A percentile compares a stretch with the other conserved stretches of the same genome.
Conservation (phyloP, 1,140 invertebrate genomes). For the Cherax destructor region DNA sequence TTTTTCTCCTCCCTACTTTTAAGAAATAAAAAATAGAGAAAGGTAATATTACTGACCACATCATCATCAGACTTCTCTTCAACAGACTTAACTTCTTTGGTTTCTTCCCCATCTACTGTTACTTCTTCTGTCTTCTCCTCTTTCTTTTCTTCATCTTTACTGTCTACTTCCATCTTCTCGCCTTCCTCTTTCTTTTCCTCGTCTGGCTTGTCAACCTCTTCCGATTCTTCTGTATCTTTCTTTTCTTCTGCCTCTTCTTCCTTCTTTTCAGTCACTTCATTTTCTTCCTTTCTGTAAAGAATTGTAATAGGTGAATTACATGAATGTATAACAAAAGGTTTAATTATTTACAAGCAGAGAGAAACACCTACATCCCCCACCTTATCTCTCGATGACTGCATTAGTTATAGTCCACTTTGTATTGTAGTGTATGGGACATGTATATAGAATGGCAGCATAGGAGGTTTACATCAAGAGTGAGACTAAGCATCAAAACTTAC, state of each 20-base stretch:
- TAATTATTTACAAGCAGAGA: too few species aligned
- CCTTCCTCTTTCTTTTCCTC: conserved; percentile 61
- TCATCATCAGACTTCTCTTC: conserved; percentile 73
- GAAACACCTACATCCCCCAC: too few species aligned
- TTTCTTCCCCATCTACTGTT: conserved; percentile 74
- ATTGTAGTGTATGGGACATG: too few species aligned
- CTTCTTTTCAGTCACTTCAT: conserved; percentile 72
- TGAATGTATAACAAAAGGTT: too few species aligned
- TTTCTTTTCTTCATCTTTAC: conserved; percentile 55
- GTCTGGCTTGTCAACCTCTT: conserved; percentile 73
- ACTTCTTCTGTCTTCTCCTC: conserved; percentile 71
- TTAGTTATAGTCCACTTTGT: too few species aligned
- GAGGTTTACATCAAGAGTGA: too few species aligned
- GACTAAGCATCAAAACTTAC: conserved; percentile 1
- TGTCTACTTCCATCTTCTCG: conserved; percentile 41
- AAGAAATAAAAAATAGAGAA: too few species aligned
- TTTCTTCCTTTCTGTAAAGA: conserved; percentile 71
- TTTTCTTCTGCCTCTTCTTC: conserved; percentile 1
- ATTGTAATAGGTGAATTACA: neutral
- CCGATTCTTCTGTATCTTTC: conserved; percentile 74
- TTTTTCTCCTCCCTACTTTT: too few species aligned
- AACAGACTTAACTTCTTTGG: neutral
- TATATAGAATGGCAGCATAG: too few species aligned
- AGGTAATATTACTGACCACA: neutral
- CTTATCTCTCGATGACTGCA: too few species aligned